Evolutionary conservation across 2,797 vertebrate species (phyloP), one percentile per base, ranked within the genome.

Genomic region (Eospalax fontanierii): DNA sequence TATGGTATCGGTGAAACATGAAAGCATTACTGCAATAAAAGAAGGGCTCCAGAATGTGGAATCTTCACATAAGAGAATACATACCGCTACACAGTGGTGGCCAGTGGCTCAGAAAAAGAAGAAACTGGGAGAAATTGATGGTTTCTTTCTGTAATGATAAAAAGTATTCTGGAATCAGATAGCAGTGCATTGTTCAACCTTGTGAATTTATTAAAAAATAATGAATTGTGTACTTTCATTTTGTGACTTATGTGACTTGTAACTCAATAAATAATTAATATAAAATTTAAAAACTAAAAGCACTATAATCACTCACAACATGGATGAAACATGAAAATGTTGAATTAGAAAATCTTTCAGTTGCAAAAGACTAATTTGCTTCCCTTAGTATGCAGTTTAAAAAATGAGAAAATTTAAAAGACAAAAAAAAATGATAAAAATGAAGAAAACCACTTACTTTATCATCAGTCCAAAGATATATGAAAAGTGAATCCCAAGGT

Each of bases 201-300:
- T 79, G 9, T 40, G 28, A 68, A 57, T 71, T 57, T 30, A 78
- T 35, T 19, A 66, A 65, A 94, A 87, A 61, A 4, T 19, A 74
- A 7, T 86, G 18, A 87, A 35, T 5, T 68, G 3, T 87, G 28
- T 24, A 75, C 2, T 46, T 87, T 70, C 87, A 89, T 87, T 2
- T 18, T 22, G 12, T 83, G 6, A 80, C 30, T 78, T 92, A 50
- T 38, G 11, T 66, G 43, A 61, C 46, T 84, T 75, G 65, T 7
- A 80, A 38, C 46, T 54, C 15, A 83, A 78, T 66, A 92, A 90
- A 54, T 46, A 92, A 16, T 59, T 28, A 66, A 88, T 66, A 73
- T 74, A 87, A 92, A 54, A 46, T 74, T 22, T 50, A 50, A 86
- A 68, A 74, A 38, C 4, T 84, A 30, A 5, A 79, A 19, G 30